These are phyloP conservation scores for Allolobophora icterica DNA, from an alignment of 2,888 invertebrate species.

Conservation along the genomic window DNA sequence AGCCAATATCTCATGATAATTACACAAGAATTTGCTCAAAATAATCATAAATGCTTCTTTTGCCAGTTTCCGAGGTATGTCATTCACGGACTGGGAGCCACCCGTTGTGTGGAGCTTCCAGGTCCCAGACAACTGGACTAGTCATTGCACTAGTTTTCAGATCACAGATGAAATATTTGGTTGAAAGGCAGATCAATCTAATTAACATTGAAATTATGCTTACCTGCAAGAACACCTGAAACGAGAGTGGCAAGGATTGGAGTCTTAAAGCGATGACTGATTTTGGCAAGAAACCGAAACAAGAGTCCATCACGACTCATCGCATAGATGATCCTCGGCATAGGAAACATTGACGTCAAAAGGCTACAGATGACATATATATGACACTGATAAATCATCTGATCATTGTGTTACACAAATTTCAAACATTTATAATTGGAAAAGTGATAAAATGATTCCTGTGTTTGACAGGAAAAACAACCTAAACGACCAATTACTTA, in stretches of 20 bases:
- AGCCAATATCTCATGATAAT: no score
- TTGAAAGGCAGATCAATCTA: neutral
- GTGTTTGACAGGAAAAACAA: neutral
- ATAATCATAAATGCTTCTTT: no score
- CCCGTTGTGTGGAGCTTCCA: no score
- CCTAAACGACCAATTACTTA: neutral
- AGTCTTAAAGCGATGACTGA: constrained; percentile 66
- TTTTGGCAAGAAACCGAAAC: constrained; percentile 65
- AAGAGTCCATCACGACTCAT: constrained; percentile 70
- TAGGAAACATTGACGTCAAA: constrained; percentile 74
- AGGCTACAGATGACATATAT: constrained; percentile 64
- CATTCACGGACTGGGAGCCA: no score
- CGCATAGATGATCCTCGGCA: constrained; percentile 76
- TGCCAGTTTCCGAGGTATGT: no score
- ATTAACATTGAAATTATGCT: neutral
- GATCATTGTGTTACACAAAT: neutral
- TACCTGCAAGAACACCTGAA: constrained; percentile 67
- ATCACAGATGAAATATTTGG: no score
- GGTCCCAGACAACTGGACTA: no score
- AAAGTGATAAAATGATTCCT: neutral
- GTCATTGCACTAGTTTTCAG: no score
- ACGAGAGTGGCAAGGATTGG: constrained; percentile 67
- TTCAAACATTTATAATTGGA: neutral
- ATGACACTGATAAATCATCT: neutral
- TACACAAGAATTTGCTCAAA: no score